A percentile compares a stretch with the other conserved stretches of the same genome.
Conservation (phyloP, 2,113 vertebrate genomes). For the Lepidothrix coronata region DNA sequence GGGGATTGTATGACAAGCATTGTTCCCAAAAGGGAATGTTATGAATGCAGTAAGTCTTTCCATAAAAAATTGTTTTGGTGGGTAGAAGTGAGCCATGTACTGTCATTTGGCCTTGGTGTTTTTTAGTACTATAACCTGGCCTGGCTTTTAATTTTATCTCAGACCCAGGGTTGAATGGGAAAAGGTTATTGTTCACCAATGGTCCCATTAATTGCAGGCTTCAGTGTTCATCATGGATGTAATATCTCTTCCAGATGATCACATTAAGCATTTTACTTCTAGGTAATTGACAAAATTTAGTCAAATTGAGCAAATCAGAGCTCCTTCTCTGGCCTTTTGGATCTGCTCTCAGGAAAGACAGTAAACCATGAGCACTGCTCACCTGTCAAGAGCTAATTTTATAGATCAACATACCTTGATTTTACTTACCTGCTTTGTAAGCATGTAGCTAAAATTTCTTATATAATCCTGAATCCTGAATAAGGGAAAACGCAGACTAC, state of each 20-base stretch:
- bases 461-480: neutral
- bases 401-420: neutral
- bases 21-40: neutral
- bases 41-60: neutral
- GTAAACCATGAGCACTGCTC: neutral
- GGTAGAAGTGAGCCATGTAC: neutral
- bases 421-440: neutral
- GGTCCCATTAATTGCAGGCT: neutral
- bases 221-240: neutral
- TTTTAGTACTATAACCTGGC: neutral
- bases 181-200: neutral
- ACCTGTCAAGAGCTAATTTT: neutral
- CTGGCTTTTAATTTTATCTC: neutral
- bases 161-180: neutral
- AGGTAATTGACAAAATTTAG: neutral
- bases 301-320: neutral
- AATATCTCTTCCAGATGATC: neutral
- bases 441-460: neutral
- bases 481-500: neutral
- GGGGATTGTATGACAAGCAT: neutral
- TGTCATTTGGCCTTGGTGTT: neutral
- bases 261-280: neutral
- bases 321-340: neutral
- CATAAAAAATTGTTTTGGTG: neutral
- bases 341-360: neutral